Percentiles rank a stretch among this genome's conserved stretches.
These are phyloP conservation scores for Dasyprocta punctata DNA, from an alignment of 2,113 vertebrate genomes.

Conservation along the genomic window DNA sequence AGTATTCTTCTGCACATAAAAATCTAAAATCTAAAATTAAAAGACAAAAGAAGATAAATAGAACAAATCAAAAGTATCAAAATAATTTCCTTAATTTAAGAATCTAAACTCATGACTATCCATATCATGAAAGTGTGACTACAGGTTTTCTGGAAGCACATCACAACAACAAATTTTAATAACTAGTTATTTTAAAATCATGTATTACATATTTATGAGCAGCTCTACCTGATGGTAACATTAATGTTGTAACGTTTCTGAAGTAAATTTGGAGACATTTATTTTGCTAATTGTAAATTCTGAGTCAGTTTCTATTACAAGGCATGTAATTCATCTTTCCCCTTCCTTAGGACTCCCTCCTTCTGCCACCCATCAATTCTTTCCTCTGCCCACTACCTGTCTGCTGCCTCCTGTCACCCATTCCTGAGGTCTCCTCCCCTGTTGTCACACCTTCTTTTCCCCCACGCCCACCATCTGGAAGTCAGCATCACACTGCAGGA, in stretches of 20 bases:
- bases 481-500: conserved; percentile 70
- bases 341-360: neutral
- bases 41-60: conserved; percentile 32
- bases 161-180: conserved; percentile 24
- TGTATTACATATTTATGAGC: neutral
- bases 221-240: neutral
- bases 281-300: conserved; percentile 1
- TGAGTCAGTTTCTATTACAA: conserved; percentile 3
- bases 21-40: conserved; percentile 43
- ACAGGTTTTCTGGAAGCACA: conserved; percentile 38
- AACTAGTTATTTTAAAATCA: conserved; percentile 42
- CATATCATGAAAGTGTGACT: neutral
- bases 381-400: conserved; percentile 63
- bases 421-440: conserved; percentile 65
- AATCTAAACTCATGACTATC: conserved; percentile 42
- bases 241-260: neutral
- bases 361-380: conserved; percentile 49
- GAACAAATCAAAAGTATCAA: neutral
- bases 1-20: neutral
- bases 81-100: conserved; percentile 46
- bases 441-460: conserved; percentile 69
- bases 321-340: neutral
- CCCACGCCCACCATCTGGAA: conserved; percentile 80
- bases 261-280: conserved; percentile 14
- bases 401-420: conserved; percentile 73